Evolutionary conservation across 1,140 invertebrate species (phyloP).

Genomic region (Drosophila bipectinata): DNA sequence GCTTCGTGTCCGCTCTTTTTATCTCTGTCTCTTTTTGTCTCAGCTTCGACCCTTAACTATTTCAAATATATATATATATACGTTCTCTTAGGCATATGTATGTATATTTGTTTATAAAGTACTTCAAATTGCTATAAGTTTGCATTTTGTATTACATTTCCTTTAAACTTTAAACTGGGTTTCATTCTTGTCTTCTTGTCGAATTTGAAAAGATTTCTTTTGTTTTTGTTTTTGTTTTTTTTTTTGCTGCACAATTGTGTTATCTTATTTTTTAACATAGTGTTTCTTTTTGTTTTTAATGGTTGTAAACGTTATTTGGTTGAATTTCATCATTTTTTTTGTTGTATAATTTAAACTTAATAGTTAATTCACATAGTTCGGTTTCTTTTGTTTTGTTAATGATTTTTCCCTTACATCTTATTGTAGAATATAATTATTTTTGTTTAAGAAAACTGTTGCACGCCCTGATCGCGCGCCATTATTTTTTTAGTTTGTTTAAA

Average conservation of each 20-base stretch:
- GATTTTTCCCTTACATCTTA: conserved; percentile 49
- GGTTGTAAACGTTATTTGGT: conserved; percentile 42
- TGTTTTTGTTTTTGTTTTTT: conserved; percentile 3
- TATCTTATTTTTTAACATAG: conserved; percentile 38
- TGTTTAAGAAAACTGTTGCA: conserved; percentile 71
- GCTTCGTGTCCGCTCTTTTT: conserved; percentile 26
- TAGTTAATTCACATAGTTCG: conserved; percentile 71
- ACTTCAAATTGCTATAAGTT: conserved; percentile 81
- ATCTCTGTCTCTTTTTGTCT: conserved; percentile 33
- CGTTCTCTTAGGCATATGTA: conserved; percentile 53
- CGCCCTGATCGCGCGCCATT: conserved; percentile 10
- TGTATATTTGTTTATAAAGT: conserved; percentile 75
- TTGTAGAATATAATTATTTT: conserved; percentile 67
- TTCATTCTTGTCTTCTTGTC: conserved; percentile 40
- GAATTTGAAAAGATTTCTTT: conserved; percentile 37
- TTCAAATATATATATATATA: conserved; percentile 60
- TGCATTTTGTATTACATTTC: conserved; percentile 77
- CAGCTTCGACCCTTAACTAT: conserved; percentile 51
- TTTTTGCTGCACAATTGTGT: conserved; percentile 39
- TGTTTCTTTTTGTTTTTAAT: conserved; percentile 24
- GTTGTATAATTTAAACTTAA: conserved; percentile 71
- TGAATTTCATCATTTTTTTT: conserved; percentile 33
- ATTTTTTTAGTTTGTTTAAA: conserved; percentile 38
- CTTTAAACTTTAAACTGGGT: conserved; percentile 54
- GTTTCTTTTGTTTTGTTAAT: conserved; percentile 39